Evolutionary conservation across 2,797 vertebrate species (phyloP).

Genomic region (Choloepus didactylus): DNA sequence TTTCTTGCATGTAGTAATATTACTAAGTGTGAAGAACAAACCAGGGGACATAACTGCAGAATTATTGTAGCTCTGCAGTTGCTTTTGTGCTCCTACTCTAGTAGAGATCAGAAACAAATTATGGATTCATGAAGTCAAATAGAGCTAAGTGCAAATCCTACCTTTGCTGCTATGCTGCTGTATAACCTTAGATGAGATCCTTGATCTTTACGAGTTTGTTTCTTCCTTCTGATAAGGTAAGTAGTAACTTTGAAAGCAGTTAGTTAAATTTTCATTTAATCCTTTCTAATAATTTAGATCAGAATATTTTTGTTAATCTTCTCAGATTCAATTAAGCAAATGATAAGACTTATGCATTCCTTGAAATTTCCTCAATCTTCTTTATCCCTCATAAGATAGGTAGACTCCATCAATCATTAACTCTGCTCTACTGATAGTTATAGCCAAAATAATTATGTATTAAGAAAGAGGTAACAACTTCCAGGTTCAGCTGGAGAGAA

Average conservation of each 20-base stretch:
- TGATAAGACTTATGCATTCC: not conserved
- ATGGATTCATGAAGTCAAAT: not conserved
- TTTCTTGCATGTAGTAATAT: too few species aligned
- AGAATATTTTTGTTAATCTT: not conserved
- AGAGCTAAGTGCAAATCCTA: not conserved
- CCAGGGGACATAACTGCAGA: rapidly evolving
- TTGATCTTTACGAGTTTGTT: not conserved
- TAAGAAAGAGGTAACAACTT: not conserved
- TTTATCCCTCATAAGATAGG: not conserved
- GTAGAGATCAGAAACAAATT: not conserved
- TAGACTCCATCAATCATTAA: not conserved
- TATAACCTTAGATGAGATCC: not conserved
- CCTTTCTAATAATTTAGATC: not conserved
- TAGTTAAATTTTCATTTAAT: not conserved
- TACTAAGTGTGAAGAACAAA: not conserved
- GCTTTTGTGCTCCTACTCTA: not conserved
- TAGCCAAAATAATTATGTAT: not conserved
- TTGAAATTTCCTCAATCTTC: not conserved
- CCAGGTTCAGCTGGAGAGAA: not conserved
- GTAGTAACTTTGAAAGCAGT: not conserved
- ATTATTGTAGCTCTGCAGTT: not conserved
- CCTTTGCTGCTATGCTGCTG: not conserved
- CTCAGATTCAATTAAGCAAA: not conserved
- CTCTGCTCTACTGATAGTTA: not conserved
- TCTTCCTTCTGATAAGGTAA: not conserved